A percentile compares a stretch with the other conserved stretches of the same genome.
Conservation (phyloP, 23 tunicate genomes). For the Aplidium turbinatum region DNA sequence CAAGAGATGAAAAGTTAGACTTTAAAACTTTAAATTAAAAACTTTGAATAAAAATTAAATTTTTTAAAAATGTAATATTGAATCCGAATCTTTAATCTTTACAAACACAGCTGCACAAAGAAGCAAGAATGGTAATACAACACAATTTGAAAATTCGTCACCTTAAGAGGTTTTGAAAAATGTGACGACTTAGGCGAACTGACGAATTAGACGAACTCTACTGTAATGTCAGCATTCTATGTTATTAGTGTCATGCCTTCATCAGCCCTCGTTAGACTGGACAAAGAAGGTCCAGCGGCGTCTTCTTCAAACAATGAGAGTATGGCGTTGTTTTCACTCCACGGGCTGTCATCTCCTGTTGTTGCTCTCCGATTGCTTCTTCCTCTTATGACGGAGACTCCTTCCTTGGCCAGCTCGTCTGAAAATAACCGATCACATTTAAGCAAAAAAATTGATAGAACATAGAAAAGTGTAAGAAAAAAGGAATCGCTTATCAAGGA, state of each 20-base stretch:
- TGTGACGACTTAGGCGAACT: no score
- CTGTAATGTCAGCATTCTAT: background rate
- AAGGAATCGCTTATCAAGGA: no score
- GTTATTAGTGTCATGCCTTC: no score
- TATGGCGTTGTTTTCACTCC: slow-evolving; percentile 66
- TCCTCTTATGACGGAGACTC: slow-evolving; percentile 74
- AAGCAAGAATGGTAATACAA: no score
- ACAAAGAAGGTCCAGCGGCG: slow-evolving; percentile 51
- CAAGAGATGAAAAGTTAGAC: background rate
- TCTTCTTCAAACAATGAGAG: slow-evolving; percentile 48
- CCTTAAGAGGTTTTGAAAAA: background rate
- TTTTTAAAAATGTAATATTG: background rate
- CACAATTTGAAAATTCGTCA: background rate
- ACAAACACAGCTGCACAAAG: no score
- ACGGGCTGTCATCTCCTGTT: slow-evolving; percentile 41
- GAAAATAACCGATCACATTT: no score
- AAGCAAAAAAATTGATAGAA: no score
- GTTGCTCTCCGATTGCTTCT: slow-evolving; percentile 47
- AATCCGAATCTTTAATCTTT: no score
- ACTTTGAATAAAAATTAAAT: background rate
- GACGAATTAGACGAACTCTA: no score
- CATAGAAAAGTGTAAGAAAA: no score
- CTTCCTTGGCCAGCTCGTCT: slow-evolving; percentile 89
- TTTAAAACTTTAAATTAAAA: background rate
- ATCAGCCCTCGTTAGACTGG: slow-evolving; percentile 46